Percentiles rank a stretch among this genome's conserved stretches.
These are phyloP conservation scores for Apostichopus leukothele DNA, from an alignment of 53 echinoderm and acorn worm species.

Conservation along the genomic window DNA sequence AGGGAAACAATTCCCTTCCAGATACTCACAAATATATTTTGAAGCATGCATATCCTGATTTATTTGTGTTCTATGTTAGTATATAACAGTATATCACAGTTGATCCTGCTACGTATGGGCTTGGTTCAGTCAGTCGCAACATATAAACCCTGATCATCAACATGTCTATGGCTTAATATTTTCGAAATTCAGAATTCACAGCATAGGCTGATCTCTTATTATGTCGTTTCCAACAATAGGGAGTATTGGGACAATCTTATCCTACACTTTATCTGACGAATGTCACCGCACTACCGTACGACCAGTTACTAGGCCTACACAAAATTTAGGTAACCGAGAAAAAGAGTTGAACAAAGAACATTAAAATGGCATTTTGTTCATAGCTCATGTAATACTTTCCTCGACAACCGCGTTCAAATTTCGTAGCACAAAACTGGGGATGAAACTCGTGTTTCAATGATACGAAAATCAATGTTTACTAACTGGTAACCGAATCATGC, in stretches of 20 bases:
- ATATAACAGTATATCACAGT: not conserved
- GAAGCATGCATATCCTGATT: not conserved
- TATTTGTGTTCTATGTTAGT: not conserved
- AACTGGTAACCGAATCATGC: slow-evolving; percentile 37
- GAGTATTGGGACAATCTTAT: no score
- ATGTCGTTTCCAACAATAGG: not conserved
- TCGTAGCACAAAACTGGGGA: not conserved
- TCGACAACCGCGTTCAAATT: no score
- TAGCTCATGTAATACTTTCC: no score
- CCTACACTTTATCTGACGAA: no score
- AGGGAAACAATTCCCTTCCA: not conserved
- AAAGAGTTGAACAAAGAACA: no score
- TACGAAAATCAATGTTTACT: not conserved
- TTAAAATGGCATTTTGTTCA: no score
- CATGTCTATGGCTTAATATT: not conserved
- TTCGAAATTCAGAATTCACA: not conserved
- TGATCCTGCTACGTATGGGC: not conserved
- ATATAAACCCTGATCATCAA: no score
- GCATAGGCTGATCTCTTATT: not conserved
- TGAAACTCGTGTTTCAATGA: not conserved
- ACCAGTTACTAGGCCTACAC: no score
- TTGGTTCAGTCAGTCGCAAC: not conserved
- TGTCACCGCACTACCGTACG: no score
- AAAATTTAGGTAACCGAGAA: no score
- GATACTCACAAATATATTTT: not conserved